A percentile compares a stretch with the other conserved stretches of the same genome.
These are phyloP conservation scores for Ahaetulla prasina DNA, from an alignment of 2,113 vertebrate species.

Conservation along the genomic window DNA sequence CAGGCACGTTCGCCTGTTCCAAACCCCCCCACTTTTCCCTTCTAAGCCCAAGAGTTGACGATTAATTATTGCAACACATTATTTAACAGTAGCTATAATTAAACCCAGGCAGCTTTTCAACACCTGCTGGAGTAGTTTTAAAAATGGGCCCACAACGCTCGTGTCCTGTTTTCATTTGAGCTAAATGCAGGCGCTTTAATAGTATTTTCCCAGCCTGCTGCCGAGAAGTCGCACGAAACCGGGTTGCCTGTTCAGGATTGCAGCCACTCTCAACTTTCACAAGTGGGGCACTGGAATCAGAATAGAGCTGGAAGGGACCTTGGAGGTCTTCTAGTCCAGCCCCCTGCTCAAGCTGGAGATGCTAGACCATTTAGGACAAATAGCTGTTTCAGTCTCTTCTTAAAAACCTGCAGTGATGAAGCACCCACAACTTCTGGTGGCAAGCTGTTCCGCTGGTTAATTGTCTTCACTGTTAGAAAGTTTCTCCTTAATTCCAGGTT, in stretches of 20 bases:
- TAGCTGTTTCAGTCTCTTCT: no score
- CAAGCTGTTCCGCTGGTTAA: no score
- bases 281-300: background rate
- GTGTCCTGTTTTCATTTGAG: conserved; percentile 15
- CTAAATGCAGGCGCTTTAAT: background rate
- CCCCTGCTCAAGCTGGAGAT: no score
- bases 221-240: background rate
- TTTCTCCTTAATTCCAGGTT: no score
- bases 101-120: conserved; percentile 19
- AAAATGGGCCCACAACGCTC: conserved; percentile 11
- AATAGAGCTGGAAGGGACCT: no score
- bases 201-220: background rate
- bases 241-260: no score
- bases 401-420: no score
- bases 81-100: conserved; percentile 31
- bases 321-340: no score
- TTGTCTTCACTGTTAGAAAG: no score
- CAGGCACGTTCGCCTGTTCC: background rate
- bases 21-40: background rate
- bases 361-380: no score
- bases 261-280: background rate
- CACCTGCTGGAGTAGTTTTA: conserved; percentile 15
- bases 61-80: conserved; percentile 30
- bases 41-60: background rate
- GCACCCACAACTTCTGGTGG: no score